phyloP scores from a whole-genome alignment of 2,113 vertebrate species.

The Myiopsitta monachus region DNA sequence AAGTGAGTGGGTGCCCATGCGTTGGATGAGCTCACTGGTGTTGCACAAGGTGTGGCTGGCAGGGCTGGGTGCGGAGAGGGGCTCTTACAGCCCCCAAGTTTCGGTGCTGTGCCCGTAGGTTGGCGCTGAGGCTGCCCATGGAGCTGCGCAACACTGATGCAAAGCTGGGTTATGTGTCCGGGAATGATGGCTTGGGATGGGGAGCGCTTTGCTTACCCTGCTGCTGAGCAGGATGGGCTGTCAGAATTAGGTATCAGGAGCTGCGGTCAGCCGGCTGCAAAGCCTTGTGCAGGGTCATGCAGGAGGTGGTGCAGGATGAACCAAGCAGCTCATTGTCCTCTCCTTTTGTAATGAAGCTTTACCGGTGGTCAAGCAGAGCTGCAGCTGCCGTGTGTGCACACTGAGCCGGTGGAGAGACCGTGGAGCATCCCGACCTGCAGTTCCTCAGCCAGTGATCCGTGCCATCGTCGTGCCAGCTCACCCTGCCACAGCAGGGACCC shows the following conservation, averaged over 20 bases:
- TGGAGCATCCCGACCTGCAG: neutral
- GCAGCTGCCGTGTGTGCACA: neutral
- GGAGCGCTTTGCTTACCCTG: accelerated
- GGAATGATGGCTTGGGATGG: neutral
- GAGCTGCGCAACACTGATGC: neutral
- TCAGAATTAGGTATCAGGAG: accelerated
- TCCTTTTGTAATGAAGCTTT: neutral
- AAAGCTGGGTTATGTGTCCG: neutral
- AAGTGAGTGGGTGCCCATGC: accelerated
- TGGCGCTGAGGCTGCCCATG: neutral
- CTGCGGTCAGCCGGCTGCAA: accelerated
- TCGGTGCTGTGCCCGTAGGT: neutral
- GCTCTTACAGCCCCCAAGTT: neutral
- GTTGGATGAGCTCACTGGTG: neutral
- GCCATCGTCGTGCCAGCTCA: neutral
- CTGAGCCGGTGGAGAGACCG: accelerated
- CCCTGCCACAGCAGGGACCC: neutral
- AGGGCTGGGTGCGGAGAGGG: neutral
- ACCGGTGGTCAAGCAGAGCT: neutral
- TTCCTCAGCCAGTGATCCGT: accelerated
- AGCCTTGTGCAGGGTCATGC: neutral
- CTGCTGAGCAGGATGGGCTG: neutral
- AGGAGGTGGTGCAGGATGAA: neutral
- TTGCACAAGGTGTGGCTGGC: neutral
- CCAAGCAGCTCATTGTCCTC: neutral